phyloP scores from a whole-genome alignment of 2,888 invertebrate species.

The Clitarchus hookeri region DNA sequence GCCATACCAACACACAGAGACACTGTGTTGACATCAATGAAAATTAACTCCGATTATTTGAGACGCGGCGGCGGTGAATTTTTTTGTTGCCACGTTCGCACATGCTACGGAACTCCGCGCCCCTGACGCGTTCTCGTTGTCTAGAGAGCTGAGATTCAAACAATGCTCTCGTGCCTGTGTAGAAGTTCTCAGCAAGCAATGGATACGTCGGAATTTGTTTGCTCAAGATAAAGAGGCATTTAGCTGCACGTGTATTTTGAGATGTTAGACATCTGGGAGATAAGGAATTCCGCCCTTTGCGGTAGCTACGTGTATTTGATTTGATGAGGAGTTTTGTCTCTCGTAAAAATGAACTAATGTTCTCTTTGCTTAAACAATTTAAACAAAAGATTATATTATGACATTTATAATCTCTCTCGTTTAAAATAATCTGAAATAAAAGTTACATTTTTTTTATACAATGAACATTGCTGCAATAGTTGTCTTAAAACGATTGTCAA shows the following conservation, averaged over 20 bases:
- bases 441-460: too few species aligned
- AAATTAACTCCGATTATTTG: conserved; percentile 2
- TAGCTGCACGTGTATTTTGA: neutral
- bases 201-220: neutral
- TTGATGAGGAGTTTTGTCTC: too few species aligned
- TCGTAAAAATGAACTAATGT: too few species aligned
- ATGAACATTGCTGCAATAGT: too few species aligned
- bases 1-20: neutral
- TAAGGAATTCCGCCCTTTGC: too few species aligned
- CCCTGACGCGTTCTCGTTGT: neutral
- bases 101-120: neutral
- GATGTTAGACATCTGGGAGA: too few species aligned
- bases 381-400: too few species aligned
- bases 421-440: too few species aligned
- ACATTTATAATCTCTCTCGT: too few species aligned
- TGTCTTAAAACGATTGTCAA: too few species aligned
- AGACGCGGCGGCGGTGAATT: neutral
- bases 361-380: too few species aligned
- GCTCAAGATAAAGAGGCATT: neutral
- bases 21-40: conserved; percentile 10
- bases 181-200: neutral
- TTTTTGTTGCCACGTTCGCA: conserved; percentile 6
- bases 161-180: neutral
- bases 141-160: neutral
- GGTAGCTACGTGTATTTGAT: too few species aligned